These are phyloP conservation scores for Tuta absoluta DNA, from an alignment of 2,888 invertebrate genomes.

Conservation along the genomic window DNA sequence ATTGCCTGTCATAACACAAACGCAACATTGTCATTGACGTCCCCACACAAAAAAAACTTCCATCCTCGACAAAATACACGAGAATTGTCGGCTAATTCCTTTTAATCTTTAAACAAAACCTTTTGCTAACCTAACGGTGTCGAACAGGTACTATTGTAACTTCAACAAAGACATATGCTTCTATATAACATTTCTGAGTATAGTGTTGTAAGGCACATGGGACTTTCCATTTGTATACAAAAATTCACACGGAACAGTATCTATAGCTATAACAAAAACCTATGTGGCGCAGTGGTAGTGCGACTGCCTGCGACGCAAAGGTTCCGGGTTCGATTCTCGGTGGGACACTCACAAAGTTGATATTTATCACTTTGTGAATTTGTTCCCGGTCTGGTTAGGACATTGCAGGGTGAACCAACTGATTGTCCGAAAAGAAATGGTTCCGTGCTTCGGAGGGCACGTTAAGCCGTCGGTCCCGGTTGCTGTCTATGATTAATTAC, in stretches of 20 bases:
- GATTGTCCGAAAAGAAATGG: too few relatives aligned
- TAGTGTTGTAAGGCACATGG: constrained; percentile 18
- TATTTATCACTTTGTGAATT: too few relatives aligned
- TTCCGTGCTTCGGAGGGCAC: too few relatives aligned
- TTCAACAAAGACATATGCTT: neutral
- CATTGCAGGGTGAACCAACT: too few relatives aligned
- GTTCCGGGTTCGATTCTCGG: too few relatives aligned
- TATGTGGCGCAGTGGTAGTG: neutral
- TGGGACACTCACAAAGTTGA: too few relatives aligned
- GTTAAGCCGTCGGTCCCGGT: too few relatives aligned
- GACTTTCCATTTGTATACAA: constrained; percentile 18
- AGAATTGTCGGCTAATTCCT: neutral
- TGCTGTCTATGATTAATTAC: too few relatives aligned
- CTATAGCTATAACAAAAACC: too few relatives aligned
- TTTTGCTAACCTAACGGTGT: constrained; percentile 3
- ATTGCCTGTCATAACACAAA: neutral
- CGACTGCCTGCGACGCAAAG: too few relatives aligned
- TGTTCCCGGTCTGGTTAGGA: too few relatives aligned
- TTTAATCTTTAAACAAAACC: constrained; percentile 7
- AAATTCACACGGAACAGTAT: neutral
- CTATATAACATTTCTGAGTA: constrained; percentile 5
- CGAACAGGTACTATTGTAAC: constrained; percentile 5
- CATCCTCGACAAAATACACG: neutral
- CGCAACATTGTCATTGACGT: neutral
- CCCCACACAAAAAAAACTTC: neutral